Evolutionary conservation across 2,797 vertebrate genomes (phyloP).

Genomic region (Nasua narica): DNA sequence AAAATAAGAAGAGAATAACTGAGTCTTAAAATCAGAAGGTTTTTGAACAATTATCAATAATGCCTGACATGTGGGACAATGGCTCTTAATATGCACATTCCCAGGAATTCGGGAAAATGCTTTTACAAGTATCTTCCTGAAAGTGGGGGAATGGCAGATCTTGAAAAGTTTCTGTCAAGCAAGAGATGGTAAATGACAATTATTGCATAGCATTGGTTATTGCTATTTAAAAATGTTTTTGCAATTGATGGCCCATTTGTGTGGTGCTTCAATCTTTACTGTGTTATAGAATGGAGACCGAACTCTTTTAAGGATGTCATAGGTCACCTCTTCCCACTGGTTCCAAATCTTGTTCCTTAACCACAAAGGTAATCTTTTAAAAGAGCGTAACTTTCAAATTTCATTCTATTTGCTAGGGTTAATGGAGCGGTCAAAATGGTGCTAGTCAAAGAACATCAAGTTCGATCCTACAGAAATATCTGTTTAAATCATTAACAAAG

Average conservation of each 20-base stretch:
- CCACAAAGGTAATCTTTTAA: not conserved
- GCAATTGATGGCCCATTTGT: not conserved
- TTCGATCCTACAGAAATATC: not conserved
- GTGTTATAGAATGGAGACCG: not conserved
- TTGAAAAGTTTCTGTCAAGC: not conserved
- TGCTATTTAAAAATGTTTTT: not conserved
- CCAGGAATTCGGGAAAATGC: not conserved
- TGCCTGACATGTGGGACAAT: not conserved
- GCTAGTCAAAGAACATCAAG: not conserved
- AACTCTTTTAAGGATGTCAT: not conserved
- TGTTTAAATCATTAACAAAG: conserved; percentile 11
- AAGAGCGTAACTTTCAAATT: not conserved
- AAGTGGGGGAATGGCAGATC: not conserved
- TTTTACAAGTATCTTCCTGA: not conserved
- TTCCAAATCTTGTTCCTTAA: not conserved
- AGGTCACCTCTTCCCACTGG: not conserved
- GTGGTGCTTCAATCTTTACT: not conserved
- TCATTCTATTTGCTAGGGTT: not conserved
- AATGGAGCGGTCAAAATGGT: not conserved
- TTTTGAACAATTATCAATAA: not conserved
- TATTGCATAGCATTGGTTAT: not conserved
- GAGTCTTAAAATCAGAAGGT: not conserved
- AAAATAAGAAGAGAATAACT: not conserved
- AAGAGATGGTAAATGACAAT: not conserved
- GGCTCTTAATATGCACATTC: not conserved